Evolutionary conservation across 2,888 invertebrate genomes (phyloP).

Genomic region (Lamellibrachia columna): DNA sequence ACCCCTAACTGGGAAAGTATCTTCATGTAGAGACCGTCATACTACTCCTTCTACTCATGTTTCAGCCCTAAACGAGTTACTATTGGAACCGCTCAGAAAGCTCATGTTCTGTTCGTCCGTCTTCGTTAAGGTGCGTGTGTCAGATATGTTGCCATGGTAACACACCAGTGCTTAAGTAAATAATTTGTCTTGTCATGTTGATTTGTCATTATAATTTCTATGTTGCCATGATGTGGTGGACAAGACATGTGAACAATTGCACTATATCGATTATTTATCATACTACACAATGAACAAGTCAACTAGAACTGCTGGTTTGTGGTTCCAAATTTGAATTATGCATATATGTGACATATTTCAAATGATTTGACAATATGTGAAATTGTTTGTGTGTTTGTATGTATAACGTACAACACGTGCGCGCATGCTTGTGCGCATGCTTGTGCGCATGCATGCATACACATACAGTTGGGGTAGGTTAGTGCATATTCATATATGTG

Average conservation of each 20-base stretch:
- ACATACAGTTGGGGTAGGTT: no score
- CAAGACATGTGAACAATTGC: no score
- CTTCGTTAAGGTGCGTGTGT: slow-evolving; percentile 53
- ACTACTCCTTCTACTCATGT: not conserved
- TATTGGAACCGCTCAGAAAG: slow-evolving; percentile 54
- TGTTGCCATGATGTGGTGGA: not conserved
- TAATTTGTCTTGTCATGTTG: not conserved
- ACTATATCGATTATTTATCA: no score
- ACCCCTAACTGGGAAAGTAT: not conserved
- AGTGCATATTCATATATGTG: no score
- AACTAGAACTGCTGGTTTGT: no score
- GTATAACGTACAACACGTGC: not conserved
- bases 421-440: not conserved
- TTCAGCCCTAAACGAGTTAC: slow-evolving; percentile 50
- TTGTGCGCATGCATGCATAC: no score
- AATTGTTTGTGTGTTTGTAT: slow-evolving; percentile 30
- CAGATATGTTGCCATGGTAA: not conserved
- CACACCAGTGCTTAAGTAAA: not conserved
- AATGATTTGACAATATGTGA: not conserved
- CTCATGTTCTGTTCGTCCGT: slow-evolving; percentile 54
- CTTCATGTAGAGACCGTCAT: slow-evolving; percentile 16
- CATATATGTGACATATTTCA: not conserved
- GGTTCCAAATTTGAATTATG: not conserved
- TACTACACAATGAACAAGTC: no score
- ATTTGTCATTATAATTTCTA: not conserved